Evolutionary conservation across 2,113 vertebrate species (phyloP).

Genomic region (Anhinga rufa): DNA sequence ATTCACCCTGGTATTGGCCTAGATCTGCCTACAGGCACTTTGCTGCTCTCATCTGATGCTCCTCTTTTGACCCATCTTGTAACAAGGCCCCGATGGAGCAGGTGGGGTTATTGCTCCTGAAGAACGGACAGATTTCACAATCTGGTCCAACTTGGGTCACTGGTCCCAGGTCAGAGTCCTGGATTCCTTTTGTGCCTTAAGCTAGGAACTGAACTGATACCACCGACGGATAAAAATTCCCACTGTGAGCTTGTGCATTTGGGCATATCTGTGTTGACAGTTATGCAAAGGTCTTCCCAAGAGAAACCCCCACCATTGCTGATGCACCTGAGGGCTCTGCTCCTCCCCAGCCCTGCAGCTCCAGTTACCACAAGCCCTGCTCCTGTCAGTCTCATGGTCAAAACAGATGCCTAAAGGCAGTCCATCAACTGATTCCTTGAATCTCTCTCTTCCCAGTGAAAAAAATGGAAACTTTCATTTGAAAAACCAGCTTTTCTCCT

Average conservation of each 20-base stretch:
- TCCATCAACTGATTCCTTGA: not conserved
- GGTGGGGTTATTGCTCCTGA: not conserved
- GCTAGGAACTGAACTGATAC: not conserved
- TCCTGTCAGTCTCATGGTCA: not conserved
- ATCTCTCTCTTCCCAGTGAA: not conserved
- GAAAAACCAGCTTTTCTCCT: not conserved
- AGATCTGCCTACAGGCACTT: not conserved
- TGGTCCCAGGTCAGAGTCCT: not conserved
- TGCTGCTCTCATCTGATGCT: not conserved
- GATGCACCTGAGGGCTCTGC: not conserved
- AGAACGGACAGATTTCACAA: not conserved
- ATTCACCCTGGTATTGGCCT: not conserved
- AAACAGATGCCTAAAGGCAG: not conserved
- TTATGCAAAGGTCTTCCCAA: not conserved
- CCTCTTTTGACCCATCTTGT: not conserved
- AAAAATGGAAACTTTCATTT: not conserved
- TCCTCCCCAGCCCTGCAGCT: not conserved
- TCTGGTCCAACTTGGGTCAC: not conserved
- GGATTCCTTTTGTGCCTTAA: not conserved
- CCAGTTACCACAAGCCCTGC: not conserved
- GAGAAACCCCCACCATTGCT: not conserved
- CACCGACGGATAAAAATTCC: not conserved
- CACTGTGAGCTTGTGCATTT: not conserved
- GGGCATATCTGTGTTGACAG: not conserved
- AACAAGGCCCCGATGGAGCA: not conserved